Conservation (phyloP, 2,888 invertebrate species). For the Opisthograptis luteolata region DNA sequence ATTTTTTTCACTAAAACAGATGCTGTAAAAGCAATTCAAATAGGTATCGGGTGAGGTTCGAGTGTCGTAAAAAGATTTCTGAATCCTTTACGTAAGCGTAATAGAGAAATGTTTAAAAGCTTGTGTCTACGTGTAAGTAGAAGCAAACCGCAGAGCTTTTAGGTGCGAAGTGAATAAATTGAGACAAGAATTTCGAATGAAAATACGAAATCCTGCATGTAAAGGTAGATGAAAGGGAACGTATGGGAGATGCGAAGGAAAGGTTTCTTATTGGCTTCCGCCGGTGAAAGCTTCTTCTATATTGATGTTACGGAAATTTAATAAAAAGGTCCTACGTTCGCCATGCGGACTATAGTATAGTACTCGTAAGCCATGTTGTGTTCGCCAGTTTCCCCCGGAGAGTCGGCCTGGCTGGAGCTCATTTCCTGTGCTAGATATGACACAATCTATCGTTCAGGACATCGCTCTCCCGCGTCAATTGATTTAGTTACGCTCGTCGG, state of each 20-base stretch:
- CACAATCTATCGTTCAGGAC: constrained; percentile 22
- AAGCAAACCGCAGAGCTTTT: constrained; percentile 7
- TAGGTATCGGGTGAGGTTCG: background rate
- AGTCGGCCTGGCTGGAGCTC: constrained; percentile 14
- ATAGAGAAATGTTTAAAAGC: no score
- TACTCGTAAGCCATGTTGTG: constrained; percentile 23
- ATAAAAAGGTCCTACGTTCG: constrained; percentile 44
- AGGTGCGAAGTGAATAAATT: constrained; percentile 30
- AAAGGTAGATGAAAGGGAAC: constrained; percentile 28
- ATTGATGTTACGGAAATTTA: constrained; percentile 58
- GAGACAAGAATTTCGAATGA: constrained; percentile 29
- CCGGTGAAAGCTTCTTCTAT: constrained; percentile 50
- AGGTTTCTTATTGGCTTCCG: constrained; percentile 60
- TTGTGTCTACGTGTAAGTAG: no score
- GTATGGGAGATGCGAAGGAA: constrained; percentile 38
- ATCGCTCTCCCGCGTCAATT: constrained; percentile 16
- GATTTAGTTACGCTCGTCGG: constrained; percentile 3
- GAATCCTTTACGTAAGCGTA: no score
- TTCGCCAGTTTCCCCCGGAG: constrained; percentile 17
- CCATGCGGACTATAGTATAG: constrained; percentile 23
- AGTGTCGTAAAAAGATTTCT: background rate
- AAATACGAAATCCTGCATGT: constrained; percentile 32
- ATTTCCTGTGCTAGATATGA: constrained; percentile 29
- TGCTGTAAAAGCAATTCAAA: background rate
- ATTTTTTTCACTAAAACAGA: no score